Base-by-base conservation (phyloP, 2,113 vertebrate genomes). In the Nothobranchius kuhntae region DNA sequence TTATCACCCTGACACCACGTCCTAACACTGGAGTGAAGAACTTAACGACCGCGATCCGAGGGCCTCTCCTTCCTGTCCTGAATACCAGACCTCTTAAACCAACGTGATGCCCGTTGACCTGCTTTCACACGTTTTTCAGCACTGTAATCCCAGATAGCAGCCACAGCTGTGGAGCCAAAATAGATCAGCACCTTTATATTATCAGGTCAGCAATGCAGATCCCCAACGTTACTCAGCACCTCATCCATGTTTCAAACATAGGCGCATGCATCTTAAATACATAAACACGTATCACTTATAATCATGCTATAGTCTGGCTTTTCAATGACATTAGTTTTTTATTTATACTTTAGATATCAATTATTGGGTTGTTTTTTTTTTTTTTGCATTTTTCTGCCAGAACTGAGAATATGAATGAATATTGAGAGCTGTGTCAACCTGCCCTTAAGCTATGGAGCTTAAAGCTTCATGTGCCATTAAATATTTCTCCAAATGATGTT, bases 161-260 rank as follows among this genome's bases (percentile, higher is more conserved):
- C 50, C 87, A 86, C 89, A 93, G 87, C 85, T 92, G 88, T 75
- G 71, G 42, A 57, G 65, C 87, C 83, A 86, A 91, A 92, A 92
- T 91, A 92, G 89, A 67, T 55, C 46, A 50, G 60, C 54, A 74
- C 74, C 81, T 81, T 83, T 24, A n/a, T 58, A 51, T 77, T 87
- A 89, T 66, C 75, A 65, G 84, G 80, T 85, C 86, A 86, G 63
- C 58, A 46, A 17, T 64, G 71, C 61, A 76, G 51, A 64, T 65
- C 73, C 74, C 53, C 64, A 3, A 71, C 61, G 75, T 90, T 81
- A 89, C 77, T 86, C 65, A 90, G 89, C 87, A 87, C 65, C 76
- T 81, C 17, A 58, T 3, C 51, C 14, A 47, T 17, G 0, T 58
- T 24, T 46, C 40, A 50, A 14, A 15, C 0, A 30, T 3, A 21